Percentiles rank a stretch among this genome's conserved stretches.
phyloP scores from a whole-genome alignment of 2,797 vertebrate genomes.

The Phaenicophaeus curvirostris region DNA sequence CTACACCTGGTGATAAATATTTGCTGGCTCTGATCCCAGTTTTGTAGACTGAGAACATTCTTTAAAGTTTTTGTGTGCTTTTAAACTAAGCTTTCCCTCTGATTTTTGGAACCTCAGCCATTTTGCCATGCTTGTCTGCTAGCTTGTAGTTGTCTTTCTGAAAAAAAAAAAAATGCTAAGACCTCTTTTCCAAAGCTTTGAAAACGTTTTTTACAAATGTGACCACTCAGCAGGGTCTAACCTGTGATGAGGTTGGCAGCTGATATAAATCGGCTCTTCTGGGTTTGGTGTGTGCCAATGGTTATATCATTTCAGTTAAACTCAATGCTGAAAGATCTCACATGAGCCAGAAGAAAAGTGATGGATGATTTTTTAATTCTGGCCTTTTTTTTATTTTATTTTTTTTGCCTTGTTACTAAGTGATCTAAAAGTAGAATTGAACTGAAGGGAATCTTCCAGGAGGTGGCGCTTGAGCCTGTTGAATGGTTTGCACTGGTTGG shows the following conservation, averaged over 20 bases:
- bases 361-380: background rate
- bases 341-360: background rate
- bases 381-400: background rate
- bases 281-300: background rate
- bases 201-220: background rate
- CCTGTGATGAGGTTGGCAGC: background rate
- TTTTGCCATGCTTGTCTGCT: background rate
- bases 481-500: background rate
- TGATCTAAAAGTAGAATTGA: background rate
- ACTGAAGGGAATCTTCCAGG: conserved; percentile 28
- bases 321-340: background rate
- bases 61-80: background rate
- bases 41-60: background rate
- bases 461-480: conserved; percentile 65
- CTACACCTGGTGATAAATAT: background rate
- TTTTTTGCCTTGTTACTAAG: background rate
- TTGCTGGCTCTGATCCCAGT: background rate
- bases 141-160: background rate
- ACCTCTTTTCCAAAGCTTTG: background rate
- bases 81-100: background rate
- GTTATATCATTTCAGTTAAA: background rate
- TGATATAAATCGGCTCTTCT: background rate
- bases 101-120: background rate
- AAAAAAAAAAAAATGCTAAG: background rate
- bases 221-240: background rate